phyloP scores from a whole-genome alignment of 1,140 invertebrate species.

The Panonychus citri region DNA sequence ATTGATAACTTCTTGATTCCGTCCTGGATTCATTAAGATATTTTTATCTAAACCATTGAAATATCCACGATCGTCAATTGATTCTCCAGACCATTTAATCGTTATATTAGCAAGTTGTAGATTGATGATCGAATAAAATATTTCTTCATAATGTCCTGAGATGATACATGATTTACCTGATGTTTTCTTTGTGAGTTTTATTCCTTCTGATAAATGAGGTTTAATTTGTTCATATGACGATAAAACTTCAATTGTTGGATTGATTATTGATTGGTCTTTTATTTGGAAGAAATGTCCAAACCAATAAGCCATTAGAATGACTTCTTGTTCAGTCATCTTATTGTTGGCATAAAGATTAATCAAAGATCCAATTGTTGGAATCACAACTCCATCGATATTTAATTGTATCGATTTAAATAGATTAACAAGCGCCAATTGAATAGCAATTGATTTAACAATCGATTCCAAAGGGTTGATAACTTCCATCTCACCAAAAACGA shows the following conservation, averaged over 20 bases:
- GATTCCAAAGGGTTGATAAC: background rate
- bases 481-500: background rate
- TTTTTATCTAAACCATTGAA: background rate
- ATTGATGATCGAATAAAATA: background rate
- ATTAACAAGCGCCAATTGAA: background rate
- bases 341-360: background rate
- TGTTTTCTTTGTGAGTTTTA: background rate
- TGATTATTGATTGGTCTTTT: background rate
- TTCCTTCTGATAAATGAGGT: conserved; percentile 27
- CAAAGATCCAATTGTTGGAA: background rate
- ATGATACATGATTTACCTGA: background rate
- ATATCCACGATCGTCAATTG: background rate
- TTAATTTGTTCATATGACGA: conserved; percentile 36
- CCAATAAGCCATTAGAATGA: background rate
- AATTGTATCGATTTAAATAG: background rate
- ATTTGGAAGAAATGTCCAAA: background rate
- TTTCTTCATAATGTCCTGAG: background rate
- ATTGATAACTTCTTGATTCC: too few species aligned
- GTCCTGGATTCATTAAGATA: background rate
- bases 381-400: background rate
- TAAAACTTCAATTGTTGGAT: background rate
- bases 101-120: background rate
- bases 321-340: background rate
- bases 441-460: background rate
- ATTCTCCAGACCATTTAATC: background rate